These are phyloP conservation scores for Branchipolynoe longqiensis DNA, from an alignment of 2,888 invertebrate species.

Conservation along the genomic window DNA sequence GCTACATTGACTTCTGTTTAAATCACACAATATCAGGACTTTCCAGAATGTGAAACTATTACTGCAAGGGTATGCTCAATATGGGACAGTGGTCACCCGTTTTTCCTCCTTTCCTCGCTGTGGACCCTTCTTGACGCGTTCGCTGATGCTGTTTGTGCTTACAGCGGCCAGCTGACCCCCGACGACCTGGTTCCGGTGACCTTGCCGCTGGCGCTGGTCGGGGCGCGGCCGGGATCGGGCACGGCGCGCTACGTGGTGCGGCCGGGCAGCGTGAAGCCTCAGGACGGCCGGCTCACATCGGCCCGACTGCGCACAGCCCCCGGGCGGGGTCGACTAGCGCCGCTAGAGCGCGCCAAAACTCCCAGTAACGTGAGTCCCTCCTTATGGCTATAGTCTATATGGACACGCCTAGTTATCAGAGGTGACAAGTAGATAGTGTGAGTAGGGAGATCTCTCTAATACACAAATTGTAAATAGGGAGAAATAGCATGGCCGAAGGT, in stretches of 20 bases:
- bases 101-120: no score
- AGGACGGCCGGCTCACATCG: constrained; percentile 39
- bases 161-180: constrained; percentile 24
- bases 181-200: not conserved
- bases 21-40: no score
- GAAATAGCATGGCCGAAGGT: no score
- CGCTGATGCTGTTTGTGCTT: no score
- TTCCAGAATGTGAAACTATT: not conserved
- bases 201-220: constrained; percentile 2
- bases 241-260: constrained; percentile 1
- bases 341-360: constrained; percentile 57
- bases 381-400: not conserved
- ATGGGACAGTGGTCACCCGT: no score
- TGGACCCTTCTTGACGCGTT: no score
- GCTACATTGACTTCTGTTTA: no score
- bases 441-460: no score
- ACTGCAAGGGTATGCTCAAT: no score
- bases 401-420: not conserved
- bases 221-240: constrained; percentile 51
- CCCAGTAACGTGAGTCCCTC: constrained; percentile 50
- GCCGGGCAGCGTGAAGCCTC: constrained; percentile 51
- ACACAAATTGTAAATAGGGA: no score
- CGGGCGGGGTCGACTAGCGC: constrained; percentile 54
- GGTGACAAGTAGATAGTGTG: no score
- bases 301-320: constrained; percentile 44